A percentile compares a stretch with the other conserved stretches of the same genome.
phyloP scores from a whole-genome alignment of 2,888 invertebrate species.

The Quadriops clusia region DNA sequence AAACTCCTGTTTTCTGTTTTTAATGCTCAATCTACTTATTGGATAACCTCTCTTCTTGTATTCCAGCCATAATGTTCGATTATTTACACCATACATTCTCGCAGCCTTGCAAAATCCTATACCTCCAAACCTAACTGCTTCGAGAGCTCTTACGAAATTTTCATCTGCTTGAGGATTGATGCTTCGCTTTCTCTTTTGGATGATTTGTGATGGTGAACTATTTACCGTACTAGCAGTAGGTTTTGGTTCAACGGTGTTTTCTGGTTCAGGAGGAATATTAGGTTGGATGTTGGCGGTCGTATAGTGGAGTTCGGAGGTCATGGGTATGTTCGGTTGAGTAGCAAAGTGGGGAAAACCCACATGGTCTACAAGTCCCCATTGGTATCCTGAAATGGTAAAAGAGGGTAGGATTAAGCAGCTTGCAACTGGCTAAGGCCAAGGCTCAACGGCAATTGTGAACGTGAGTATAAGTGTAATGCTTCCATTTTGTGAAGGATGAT shows the following conservation, averaged over 20 bases:
- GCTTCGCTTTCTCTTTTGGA: conserved; percentile 56
- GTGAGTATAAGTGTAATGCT: conserved; percentile 17
- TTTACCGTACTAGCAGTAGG: conserved; percentile 12
- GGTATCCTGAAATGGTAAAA: conserved; percentile 50
- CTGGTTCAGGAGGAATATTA: not conserved
- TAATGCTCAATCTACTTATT: conserved; percentile 66
- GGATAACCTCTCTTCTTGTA: conserved; percentile 78
- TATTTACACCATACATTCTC: conserved; percentile 72
- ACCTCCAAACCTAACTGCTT: conserved; percentile 71
- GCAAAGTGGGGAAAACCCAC: conserved; percentile 49
- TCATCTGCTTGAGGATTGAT: conserved; percentile 74
- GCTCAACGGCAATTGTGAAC: conserved; percentile 35
- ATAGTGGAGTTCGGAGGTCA: conserved; percentile 34
- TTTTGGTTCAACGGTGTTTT: conserved; percentile 6
- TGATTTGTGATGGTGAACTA: conserved; percentile 35
- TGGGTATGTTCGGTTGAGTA: conserved; percentile 43
- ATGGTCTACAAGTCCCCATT: conserved; percentile 78
- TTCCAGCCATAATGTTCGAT: conserved; percentile 73
- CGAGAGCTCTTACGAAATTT: conserved; percentile 68
- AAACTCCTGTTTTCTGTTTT: conserved; percentile 55
- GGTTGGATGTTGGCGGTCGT: conserved; percentile 14
- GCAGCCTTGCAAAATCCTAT: conserved; percentile 82
- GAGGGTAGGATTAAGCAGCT: conserved; percentile 20
- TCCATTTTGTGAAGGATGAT: conserved; percentile 8
- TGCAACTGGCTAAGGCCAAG: conserved; percentile 28